Conservation (phyloP, 2,113 vertebrate species). For the Pollachius pollachius region DNA sequence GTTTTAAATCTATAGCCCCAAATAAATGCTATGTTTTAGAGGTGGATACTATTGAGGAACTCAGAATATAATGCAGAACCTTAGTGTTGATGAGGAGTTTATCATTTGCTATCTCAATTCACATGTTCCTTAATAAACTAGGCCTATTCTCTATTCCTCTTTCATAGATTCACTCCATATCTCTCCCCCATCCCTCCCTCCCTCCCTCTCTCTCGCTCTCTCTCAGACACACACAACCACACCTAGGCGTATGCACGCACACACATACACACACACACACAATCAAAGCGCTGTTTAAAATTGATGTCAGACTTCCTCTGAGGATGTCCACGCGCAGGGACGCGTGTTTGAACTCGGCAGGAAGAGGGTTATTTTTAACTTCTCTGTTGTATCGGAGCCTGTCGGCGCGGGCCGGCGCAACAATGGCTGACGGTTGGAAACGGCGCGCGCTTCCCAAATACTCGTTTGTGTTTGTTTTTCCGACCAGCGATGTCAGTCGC, state of each 20-base stretch:
- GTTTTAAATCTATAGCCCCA: too few species aligned
- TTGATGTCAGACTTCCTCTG: slow-evolving; percentile 27
- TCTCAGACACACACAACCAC: slow-evolving; percentile 3
- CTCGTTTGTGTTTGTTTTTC: background rate
- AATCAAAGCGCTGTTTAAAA: slow-evolving; percentile 4
- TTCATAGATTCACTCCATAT: too few species aligned
- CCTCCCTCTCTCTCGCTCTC: too few species aligned
- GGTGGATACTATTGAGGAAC: too few species aligned
- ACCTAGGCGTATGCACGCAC: slow-evolving; percentile 5
- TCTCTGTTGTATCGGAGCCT: slow-evolving; percentile 44
- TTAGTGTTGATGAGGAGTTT: too few species aligned
- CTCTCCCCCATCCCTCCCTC: too few species aligned
- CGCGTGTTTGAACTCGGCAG: slow-evolving; percentile 45
- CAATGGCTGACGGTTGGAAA: background rate
- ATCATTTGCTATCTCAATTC: too few species aligned
- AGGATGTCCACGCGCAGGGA: slow-evolving; percentile 33
- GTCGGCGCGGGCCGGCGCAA: slow-evolving; percentile 25
- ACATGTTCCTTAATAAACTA: too few species aligned
- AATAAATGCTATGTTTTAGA: too few species aligned
- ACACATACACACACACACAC: background rate
- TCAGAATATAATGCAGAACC: too few species aligned
- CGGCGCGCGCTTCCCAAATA: background rate
- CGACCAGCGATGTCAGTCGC: slow-evolving; percentile 13
- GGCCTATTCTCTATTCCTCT: too few species aligned
- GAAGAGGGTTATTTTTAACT: slow-evolving; percentile 57